These are phyloP conservation scores for Haliclystus octoradiatus DNA, from an alignment of 30 jellyfish, hydroid and myxozoan species.

Conservation along the genomic window DNA sequence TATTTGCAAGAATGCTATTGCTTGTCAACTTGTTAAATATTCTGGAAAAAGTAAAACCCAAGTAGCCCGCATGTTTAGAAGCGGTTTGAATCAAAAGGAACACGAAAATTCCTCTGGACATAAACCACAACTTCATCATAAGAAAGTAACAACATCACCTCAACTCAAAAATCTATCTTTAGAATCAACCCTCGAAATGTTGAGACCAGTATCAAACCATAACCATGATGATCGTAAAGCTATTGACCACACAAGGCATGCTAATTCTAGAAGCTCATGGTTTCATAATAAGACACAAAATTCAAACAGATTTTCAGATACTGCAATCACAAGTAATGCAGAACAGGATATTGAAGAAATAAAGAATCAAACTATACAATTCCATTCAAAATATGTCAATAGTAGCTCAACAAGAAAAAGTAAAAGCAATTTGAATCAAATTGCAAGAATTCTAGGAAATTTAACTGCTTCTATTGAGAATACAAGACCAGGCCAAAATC, in stretches of 20 bases:
- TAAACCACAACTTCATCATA: not conserved
- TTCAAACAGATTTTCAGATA: not conserved
- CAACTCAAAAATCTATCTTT: not conserved
- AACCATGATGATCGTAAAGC: not conserved
- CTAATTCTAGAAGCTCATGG: not conserved
- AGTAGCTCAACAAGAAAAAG: not conserved
- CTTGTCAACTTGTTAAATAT: constrained; percentile 38
- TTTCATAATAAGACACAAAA: not conserved
- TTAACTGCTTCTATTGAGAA: no score
- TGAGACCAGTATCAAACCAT: not conserved
- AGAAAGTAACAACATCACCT: not conserved
- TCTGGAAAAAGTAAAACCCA: constrained; percentile 22
- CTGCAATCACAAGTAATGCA: not conserved
- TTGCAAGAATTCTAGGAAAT: not conserved
- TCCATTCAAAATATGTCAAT: not conserved
- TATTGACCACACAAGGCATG: not conserved
- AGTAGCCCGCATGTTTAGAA: constrained; percentile 31
- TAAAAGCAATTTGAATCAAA: no score
- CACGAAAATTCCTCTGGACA: not conserved
- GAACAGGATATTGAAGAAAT: not conserved
- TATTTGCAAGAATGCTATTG: constrained; percentile 31
- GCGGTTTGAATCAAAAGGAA: not conserved
- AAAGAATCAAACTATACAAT: not conserved
- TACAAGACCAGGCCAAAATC: not conserved
- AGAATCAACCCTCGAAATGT: not conserved